Evolutionary conservation across 2,888 invertebrate species (phyloP).

Genomic region (Tipula helvola): DNA sequence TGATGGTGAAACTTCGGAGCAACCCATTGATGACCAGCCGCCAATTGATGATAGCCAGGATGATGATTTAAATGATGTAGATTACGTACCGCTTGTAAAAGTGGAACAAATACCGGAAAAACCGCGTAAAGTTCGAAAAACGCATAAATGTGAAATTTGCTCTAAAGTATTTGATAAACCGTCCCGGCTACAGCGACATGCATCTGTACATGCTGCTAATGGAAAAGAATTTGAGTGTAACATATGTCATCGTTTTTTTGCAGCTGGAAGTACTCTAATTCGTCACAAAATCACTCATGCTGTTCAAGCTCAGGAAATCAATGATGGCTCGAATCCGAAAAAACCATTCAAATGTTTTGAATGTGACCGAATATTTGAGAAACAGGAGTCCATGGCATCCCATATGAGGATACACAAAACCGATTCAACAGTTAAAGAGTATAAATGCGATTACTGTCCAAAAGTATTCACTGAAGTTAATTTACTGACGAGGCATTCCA

Average conservation of each 20-base stretch:
- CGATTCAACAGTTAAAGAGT: slow-evolving; percentile 20
- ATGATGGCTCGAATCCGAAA: background rate
- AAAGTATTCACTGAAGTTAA: slow-evolving; percentile 36
- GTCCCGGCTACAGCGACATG: slow-evolving; percentile 32
- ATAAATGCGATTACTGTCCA: slow-evolving; percentile 37
- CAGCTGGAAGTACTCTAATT: slow-evolving; percentile 22
- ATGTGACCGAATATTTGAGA: slow-evolving; percentile 41
- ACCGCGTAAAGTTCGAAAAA: background rate
- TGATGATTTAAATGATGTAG: background rate
- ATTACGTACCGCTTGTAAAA: background rate
- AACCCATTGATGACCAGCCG: background rate
- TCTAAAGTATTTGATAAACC: slow-evolving; percentile 35
- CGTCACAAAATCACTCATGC: slow-evolving; percentile 25
- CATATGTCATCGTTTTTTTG: slow-evolving; percentile 22
- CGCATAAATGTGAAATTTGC: background rate
- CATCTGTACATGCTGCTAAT: slow-evolving; percentile 21
- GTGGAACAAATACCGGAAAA: background rate
- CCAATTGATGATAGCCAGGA: background rate
- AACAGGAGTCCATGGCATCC: slow-evolving; percentile 38
- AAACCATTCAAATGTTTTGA: slow-evolving; percentile 35
- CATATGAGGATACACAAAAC: slow-evolving; percentile 31
- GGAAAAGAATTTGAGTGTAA: slow-evolving; percentile 24
- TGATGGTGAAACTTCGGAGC: background rate
- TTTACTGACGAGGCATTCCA: slow-evolving; percentile 38
- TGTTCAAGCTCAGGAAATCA: background rate